Base-by-base conservation (phyloP, 2,797 vertebrate genomes). In the Sebastes alutus region DNA sequence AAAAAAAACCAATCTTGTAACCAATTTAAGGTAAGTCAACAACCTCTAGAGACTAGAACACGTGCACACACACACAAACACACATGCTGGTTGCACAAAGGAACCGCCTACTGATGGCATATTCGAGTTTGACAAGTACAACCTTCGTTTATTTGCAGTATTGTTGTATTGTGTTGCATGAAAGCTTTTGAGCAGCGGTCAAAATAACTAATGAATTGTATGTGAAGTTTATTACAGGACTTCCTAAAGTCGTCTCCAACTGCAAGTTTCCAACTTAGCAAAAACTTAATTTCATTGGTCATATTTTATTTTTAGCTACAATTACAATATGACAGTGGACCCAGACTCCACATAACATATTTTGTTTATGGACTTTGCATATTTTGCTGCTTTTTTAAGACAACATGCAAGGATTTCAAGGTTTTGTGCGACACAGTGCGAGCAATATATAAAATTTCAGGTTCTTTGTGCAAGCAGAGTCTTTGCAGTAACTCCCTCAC, bases 401-500 rank as follows among this genome's bases (percentile, higher is more conserved):
- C 23, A 80, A 29, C 18, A 70, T 63, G 20, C 52, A 81, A 80
- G 22, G 6, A 68, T 80, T 68, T 81, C 25, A 81, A 86, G 77
- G 79, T 86, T 94, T 94, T 93, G 77, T 95, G 94, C 83, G 59
- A 94, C 90, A 94, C 91, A 88, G 80, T 91, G 85, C 80, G 4
- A 81, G 72, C 79, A 88, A 83, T 87, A 72, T 65, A 55, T 65
- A 55, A 80, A 81, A 82, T 78, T 68, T 89, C 67, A 91, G 91
- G 80, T 93, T 94, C 92, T 95, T 94, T 95, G 93, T 96, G 95
- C 95, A 95, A 96, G 87, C 94, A 95, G 89, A 90, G 87, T 87
- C 77, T 88, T 80, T 86, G 65, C 85, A 85, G 84, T 85, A 90
- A 91, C 83, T 93, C 87, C 90, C 85, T 94, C 84, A 91, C 81